Base-by-base conservation (phyloP, 2,888 invertebrate species). In the Patella caerulea region DNA sequence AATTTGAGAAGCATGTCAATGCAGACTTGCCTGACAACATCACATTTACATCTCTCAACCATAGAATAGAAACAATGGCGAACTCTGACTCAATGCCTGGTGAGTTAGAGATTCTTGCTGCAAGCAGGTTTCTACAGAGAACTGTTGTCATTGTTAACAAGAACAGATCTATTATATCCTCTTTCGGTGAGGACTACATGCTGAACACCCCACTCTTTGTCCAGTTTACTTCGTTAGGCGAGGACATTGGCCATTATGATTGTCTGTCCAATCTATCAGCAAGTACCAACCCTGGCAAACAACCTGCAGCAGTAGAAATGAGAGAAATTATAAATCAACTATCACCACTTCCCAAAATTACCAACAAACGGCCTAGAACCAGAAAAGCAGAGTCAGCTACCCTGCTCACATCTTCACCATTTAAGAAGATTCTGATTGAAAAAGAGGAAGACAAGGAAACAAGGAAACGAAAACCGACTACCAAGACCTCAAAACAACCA, bases 381-480 rank as follows among this genome's bases (percentile, higher is more conserved):
- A n/a, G n/a, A n/a, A n/a, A n/a, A n/a, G n/a, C n/a, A n/a, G n/a
- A n/a, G 52, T 53, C 45, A 19, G 3, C 72, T 19, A 53, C 12
- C 45, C 45, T 52, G 7, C 19, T 45, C 45, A 29, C 72, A 5
- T 72, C 72, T 72, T 72, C 72, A 45, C 54, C 15, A 72, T 72
- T 52, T 52, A 71, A 7, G n/a, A 17, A 53, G 1, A 17, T 1
- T 24, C 2, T 72, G 11, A 3, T 53, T 17, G 11, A 3, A 72
- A 72, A 72, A 14, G 15, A 53, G 2, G 52, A 72, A 14, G 45
- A 52, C 3, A 29, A 72, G 72, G 52, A 54, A 70, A 70, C n/a
- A 29, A 70, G 29, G n/a, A 17, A 70, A 70, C n/a, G 17, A 19
- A 70, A 70, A 17, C n/a, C 59, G 19, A 2, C n/a, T 59, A 59